Evolutionary conservation across 2,113 vertebrate genomes (phyloP), one percentile per base, ranked within the genome.

Genomic region (Solea solea): DNA sequence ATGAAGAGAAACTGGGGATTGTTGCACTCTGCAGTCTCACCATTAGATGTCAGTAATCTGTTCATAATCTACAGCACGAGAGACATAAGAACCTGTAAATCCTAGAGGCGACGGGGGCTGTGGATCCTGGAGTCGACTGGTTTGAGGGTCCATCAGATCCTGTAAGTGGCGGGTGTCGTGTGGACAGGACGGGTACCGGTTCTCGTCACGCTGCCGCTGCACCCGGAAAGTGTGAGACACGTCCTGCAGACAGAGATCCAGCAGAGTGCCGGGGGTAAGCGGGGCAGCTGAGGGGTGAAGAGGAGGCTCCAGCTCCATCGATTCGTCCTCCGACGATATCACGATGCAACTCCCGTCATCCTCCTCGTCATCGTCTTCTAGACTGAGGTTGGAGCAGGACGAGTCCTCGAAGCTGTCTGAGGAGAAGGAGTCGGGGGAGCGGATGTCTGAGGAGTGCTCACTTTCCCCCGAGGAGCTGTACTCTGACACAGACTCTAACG

Each of bases 391-490:
- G 39, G 74, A 81, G 50, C 10, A 69, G 41, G 51, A 80, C 0
- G 49, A 74, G 59, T 94, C 93, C 0, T 94, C 94, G 0, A 90
- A 94, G 45, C 94, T 93, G 2, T 91, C 92, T 0, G 94, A 1
- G 90, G 93, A 58, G 92, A 93, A 94, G 4, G 76, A 88, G 21
- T 83, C 83, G 0, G 81, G 81, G 2, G 81, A 89, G 48, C 92
- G 90, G 0, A 74, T 87, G 40, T 93, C 93, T 58, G 95, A 95
- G 7, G 70, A 83, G 50, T 7, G 76, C 10, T 85, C 78, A 0
- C 81, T 88, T 12, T 86, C 81, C 55, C 74, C 78, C 1, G 73
- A 87, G 16, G 77, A 77, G 73, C 74, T 86, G 53, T 62, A 67
- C 61, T 81, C 89, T 57, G 84, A 84, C 48, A 40, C 62, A 13